Evolutionary conservation across 2,888 invertebrate species (phyloP).

Genomic region (Cephus pygmeus): DNA sequence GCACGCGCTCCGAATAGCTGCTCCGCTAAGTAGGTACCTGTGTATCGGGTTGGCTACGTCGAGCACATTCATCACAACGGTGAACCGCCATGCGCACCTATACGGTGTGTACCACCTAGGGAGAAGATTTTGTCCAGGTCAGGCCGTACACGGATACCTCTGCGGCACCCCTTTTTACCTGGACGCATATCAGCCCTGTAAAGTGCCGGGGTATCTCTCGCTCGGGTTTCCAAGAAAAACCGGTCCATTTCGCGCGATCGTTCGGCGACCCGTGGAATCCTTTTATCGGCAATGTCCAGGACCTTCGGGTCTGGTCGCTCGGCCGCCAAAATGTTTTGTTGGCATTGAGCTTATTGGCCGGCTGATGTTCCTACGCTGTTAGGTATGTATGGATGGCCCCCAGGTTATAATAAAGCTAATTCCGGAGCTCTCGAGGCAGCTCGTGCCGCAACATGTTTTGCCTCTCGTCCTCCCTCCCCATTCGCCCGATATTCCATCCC

Average conservation of each 20-base stretch:
- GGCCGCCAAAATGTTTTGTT: conserved; percentile 60
- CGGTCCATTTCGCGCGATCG: background rate
- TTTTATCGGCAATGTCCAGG: conserved; percentile 34
- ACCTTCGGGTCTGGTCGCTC: conserved; percentile 35
- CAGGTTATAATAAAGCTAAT: conserved; percentile 66
- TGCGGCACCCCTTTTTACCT: background rate
- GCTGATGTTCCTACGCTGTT: conserved; percentile 55
- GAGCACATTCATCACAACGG: background rate
- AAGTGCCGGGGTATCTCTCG: background rate
- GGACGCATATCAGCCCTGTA: background rate
- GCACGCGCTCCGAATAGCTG: background rate
- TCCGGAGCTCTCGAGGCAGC: conserved; percentile 62
- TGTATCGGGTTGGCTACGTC: background rate
- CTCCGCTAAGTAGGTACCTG: background rate
- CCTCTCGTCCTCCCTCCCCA: conserved; percentile 49
- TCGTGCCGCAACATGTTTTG: conserved; percentile 64
- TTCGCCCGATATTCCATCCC: conserved; percentile 14
- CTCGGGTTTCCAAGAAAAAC: background rate
- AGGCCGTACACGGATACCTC: background rate
- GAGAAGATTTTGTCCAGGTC: background rate
- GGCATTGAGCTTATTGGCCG: conserved; percentile 56
- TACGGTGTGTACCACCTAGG: background rate
- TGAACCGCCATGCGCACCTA: background rate
- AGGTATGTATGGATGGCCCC: conserved; percentile 61
- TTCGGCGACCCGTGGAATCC: background rate